Evolutionary conservation across 2,888 invertebrate genomes (phyloP).

Genomic region (Gastracanthus pulcherrimus): DNA sequence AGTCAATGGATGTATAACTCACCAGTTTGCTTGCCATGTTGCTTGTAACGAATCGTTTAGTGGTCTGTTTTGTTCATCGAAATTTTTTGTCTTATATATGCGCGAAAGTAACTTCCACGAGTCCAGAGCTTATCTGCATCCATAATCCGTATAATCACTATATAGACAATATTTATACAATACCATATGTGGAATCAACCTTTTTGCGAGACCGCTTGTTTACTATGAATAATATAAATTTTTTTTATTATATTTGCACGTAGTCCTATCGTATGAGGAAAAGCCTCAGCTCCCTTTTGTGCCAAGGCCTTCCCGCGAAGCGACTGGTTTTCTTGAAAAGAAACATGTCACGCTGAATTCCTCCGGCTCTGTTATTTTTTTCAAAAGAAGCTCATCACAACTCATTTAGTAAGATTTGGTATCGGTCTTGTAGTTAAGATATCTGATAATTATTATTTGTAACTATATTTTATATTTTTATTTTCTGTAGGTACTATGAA

Average conservation of each 20-base stretch:
- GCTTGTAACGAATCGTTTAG: neutral
- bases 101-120: neutral
- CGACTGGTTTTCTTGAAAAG: neutral
- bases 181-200: neutral
- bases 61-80: neutral
- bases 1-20: neutral
- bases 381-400: too few species aligned
- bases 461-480: too few species aligned
- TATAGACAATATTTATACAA: slow-evolving; percentile 32
- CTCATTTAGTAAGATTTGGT: too few species aligned
- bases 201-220: neutral
- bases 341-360: neutral
- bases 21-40: slow-evolving; percentile 51
- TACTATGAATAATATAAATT: neutral
- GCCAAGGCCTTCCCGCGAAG: slow-evolving; percentile 10
- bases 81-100: slow-evolving; percentile 39
- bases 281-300: neutral
- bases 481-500: too few species aligned
- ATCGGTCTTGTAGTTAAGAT: too few species aligned
- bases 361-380: neutral
- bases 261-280: neutral
- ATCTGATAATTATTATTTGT: too few species aligned
- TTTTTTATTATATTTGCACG: neutral
- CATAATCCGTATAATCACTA: neutral
- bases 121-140: slow-evolving; percentile 29